phyloP scores from a whole-genome alignment of 2,113 vertebrate species.

The Eudyptes chrysolophus region DNA sequence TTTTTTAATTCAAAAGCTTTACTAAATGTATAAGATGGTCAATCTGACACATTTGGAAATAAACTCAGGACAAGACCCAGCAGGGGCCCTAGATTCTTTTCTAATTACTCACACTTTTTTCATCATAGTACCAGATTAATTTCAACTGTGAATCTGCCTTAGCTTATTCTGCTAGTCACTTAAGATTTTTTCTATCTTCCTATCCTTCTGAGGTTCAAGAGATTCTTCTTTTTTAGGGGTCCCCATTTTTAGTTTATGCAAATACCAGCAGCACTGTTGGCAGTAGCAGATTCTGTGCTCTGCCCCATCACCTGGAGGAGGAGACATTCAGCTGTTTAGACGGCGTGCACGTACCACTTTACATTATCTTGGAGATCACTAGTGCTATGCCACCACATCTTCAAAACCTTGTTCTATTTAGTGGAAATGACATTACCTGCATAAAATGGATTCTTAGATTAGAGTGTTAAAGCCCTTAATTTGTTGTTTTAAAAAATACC shows the following conservation, averaged over 20 bases:
- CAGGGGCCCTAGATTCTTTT: background rate
- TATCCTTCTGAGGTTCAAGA: background rate
- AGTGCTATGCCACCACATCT: background rate
- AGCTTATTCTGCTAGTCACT: background rate
- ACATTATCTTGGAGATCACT: background rate
- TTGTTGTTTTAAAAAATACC: background rate
- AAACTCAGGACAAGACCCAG: background rate
- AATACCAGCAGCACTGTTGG: background rate
- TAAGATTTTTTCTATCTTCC: background rate
- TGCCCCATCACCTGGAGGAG: background rate
- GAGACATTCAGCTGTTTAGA: background rate
- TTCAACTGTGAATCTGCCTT: background rate
- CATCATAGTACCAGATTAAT: background rate
- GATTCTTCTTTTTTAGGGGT: background rate
- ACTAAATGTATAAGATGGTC: background rate
- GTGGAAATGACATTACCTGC: background rate
- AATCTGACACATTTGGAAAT: background rate
- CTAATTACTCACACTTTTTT: background rate
- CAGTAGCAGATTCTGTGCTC: background rate
- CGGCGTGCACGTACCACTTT: accelerated
- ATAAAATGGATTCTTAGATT: background rate
- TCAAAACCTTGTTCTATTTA: background rate
- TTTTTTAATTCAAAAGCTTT: background rate
- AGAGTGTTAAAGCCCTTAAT: background rate
- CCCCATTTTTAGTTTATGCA: background rate